Conservation (phyloP, 2,113 vertebrate species). For the Cololabis saira region DNA sequence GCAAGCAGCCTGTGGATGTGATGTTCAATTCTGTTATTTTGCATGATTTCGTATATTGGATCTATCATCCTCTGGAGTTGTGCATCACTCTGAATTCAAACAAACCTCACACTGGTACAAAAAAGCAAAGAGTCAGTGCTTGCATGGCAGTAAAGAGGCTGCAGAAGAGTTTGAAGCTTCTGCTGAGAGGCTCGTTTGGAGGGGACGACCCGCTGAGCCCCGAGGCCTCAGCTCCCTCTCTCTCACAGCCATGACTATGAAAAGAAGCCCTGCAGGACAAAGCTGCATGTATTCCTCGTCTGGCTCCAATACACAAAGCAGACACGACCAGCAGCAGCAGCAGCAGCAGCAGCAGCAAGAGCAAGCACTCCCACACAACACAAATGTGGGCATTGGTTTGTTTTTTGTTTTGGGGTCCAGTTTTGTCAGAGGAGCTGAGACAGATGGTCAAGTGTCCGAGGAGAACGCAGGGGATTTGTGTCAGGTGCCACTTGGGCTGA, state of each 20-base stretch:
- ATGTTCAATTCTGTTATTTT: too few species aligned
- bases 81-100: too few species aligned
- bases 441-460: too few species aligned
- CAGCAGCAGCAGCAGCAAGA: constrained; percentile 3
- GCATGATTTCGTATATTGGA: too few species aligned
- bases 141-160: not conserved
- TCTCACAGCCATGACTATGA: constrained; percentile 74
- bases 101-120: too few species aligned
- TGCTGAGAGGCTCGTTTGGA: constrained; percentile 44
- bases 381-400: too few species aligned
- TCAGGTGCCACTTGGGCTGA: too few species aligned
- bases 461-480: too few species aligned
- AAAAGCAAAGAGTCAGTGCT: not conserved
- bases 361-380: not conserved
- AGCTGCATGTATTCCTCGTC: constrained; percentile 75
- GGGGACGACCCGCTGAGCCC: constrained; percentile 26
- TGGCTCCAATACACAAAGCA: constrained; percentile 81
- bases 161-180: constrained; percentile 38
- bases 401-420: too few species aligned
- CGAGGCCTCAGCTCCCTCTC: constrained; percentile 57
- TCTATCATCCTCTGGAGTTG: too few species aligned
- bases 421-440: too few species aligned
- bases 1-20: too few species aligned
- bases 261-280: constrained; percentile 60
- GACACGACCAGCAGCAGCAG: not conserved